These are phyloP conservation scores for Centropyge bicolor DNA, from an alignment of 2,797 vertebrate genomes.

Conservation along the genomic window DNA sequence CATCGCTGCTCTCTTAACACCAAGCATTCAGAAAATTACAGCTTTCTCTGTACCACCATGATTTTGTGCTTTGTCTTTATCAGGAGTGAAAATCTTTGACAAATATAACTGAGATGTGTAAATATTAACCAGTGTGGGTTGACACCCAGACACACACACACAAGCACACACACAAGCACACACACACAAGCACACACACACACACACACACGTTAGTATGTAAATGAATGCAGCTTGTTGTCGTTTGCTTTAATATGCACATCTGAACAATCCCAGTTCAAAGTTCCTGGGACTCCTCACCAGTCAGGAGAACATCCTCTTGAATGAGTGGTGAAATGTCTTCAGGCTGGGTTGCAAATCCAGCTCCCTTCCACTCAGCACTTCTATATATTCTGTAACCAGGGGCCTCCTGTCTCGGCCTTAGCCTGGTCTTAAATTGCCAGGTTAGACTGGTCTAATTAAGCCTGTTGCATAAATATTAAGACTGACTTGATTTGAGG, in stretches of 20 bases:
- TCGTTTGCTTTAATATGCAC: no score
- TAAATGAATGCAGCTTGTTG: no score
- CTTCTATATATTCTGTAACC: no score
- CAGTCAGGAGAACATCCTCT: not conserved
- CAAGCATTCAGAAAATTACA: not conserved
- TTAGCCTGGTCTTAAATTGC: no score
- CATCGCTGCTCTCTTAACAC: not conserved
- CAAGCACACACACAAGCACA: not conserved
- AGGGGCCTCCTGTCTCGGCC: no score
- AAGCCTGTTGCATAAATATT: no score
- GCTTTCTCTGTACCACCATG: not conserved
- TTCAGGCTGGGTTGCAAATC: no score
- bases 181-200: not conserved
- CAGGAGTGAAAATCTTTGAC: not conserved
- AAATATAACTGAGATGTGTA: not conserved
- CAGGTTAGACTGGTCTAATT: no score
- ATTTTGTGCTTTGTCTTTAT: not conserved
- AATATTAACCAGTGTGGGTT: not conserved
- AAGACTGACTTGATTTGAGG: no score
- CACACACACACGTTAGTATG: no score
- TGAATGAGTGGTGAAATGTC: not conserved
- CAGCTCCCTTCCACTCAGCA: no score
- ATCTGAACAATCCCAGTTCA: no score
- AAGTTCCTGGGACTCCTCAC: not conserved
- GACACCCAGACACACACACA: not conserved